Conservation (phyloP, 2,113 vertebrate genomes). For the Rallus limicola region DNA sequence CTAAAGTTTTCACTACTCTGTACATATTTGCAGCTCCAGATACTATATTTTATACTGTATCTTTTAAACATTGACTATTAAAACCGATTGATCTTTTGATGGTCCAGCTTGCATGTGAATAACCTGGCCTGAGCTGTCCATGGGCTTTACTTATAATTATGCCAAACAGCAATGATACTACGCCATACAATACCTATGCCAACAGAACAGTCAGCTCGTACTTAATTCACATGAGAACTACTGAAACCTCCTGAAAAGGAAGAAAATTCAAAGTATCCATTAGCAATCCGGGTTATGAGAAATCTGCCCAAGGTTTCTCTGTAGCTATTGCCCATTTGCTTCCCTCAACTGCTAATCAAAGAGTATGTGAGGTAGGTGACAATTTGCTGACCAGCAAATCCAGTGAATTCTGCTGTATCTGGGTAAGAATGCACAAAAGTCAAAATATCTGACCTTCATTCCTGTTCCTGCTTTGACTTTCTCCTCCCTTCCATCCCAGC, state of each 20-base stretch:
- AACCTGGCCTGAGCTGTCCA: background rate
- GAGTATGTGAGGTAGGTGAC: accelerated
- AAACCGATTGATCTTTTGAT: background rate
- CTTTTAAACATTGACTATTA: background rate
- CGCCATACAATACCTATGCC: background rate
- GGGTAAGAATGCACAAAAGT: background rate
- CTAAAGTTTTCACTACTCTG: background rate
- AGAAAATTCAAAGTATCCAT: background rate
- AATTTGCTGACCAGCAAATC: background rate
- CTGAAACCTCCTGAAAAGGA: background rate
- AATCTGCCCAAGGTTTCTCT: background rate
- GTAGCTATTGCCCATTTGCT: background rate
- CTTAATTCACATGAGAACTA: background rate
- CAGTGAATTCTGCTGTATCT: background rate
- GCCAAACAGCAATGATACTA: background rate
- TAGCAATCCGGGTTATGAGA: background rate
- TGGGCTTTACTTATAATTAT: background rate
- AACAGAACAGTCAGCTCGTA: background rate
- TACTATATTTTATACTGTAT: background rate
- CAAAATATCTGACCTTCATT: background rate
- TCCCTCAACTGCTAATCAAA: background rate
- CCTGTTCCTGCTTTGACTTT: background rate
- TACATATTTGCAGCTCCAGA: background rate
- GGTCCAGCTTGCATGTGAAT: background rate
- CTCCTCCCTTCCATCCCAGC: background rate